A percentile compares a stretch with the other conserved stretches of the same genome.
phyloP scores from a whole-genome alignment of 2,113 vertebrate genomes.

The Caracal caracal region DNA sequence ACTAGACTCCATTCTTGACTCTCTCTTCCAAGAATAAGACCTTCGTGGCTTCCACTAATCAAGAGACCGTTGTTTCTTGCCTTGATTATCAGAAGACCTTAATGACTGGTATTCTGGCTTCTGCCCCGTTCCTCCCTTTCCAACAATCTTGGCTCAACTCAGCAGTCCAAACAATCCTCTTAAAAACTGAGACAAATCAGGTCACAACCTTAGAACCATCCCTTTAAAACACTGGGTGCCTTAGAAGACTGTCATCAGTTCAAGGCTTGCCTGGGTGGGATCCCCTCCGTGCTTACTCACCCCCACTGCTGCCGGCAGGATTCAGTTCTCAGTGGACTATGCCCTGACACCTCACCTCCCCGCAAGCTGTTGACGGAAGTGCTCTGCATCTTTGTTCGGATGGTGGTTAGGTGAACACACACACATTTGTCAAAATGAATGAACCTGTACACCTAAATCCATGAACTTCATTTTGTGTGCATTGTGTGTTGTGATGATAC shows the following conservation, averaged over 20 bases:
- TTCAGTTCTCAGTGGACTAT: neutral
- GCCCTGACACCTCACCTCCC: neutral
- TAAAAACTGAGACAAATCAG: neutral
- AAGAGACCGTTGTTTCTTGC: neutral
- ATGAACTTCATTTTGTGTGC: neutral
- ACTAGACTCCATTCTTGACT: neutral
- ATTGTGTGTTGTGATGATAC: neutral
- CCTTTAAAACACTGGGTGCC: neutral
- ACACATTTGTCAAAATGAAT: neutral
- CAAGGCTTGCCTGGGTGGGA: neutral
- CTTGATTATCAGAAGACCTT: neutral
- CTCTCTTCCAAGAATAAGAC: neutral
- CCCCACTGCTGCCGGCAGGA: neutral
- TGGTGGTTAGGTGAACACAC: neutral
- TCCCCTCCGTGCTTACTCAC: accelerated
- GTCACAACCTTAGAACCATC: neutral
- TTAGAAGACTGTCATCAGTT: neutral
- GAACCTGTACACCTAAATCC: neutral
- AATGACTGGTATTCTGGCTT: neutral
- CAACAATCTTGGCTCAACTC: neutral
- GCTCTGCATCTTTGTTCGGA: neutral
- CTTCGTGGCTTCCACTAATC: neutral
- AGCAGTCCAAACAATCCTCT: neutral
- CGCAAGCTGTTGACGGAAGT: neutral
- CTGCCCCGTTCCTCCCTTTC: neutral